Base-by-base conservation (phyloP, 2,888 invertebrate species). In the Scrobipalpa atriplicella region DNA sequence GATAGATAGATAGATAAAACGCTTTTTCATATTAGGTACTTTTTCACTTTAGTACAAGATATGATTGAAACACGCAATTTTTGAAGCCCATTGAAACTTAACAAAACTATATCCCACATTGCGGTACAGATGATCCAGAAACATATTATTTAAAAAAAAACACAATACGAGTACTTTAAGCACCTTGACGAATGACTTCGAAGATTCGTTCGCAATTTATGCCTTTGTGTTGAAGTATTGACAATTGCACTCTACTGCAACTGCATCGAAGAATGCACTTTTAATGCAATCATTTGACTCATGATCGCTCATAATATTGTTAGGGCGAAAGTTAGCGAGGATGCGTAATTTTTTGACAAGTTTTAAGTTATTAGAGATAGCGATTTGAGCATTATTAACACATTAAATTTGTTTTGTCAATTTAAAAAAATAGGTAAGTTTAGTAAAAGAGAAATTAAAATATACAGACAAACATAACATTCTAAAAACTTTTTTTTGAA, bases 201-300 rank as follows among this genome's bases (percentile, higher is more conserved):
- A 73, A 74, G 72, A 88, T 87, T 80, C 84, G 73, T 82, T 80
- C 39, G 70, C 77, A 72, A 84, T 84, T 79, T 73, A 71, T 65
- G 68, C 66, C 71, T 72, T 73, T 73, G 68, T 69, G 64, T 68
- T 68, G 69, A 64, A 72, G 69, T 68, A 67, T 69, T 69, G 72
- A 76, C 74, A 77, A 73, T 77, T 78, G 79, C 77, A 19, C 73
- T 75, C 16, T 7, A 29, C 2, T 29, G 29, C 29, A 29, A 29
- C 29, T 29, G 29, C 29, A 29, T 29, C 29, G 75, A 73, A 72
- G 77, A 73, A 58, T 10, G 43, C 43, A 43, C 9, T 82, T 77
- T 81, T 84, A 86, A 85, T 86, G 82, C 78, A 80, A 86, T 88
- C 87, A 83, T 85, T 85, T 85, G 89, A 86, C 86, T n/a, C n/a